phyloP scores from a whole-genome alignment of 2,113 vertebrate species.

The Sander vitreus region DNA sequence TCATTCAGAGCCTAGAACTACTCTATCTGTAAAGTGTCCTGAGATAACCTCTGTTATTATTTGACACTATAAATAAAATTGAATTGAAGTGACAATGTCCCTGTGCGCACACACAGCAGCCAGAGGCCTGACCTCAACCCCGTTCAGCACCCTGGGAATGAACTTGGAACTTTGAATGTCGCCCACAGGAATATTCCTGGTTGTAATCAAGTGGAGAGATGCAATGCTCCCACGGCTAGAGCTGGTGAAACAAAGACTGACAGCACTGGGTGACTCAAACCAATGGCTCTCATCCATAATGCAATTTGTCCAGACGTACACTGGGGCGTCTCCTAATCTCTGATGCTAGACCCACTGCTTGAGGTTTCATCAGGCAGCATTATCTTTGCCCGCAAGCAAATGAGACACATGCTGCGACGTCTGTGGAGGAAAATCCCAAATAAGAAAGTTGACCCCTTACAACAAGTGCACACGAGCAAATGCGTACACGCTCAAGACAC shows the following conservation, averaged over 20 bases:
- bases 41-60: too few species aligned
- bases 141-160: neutral
- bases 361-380: slow-evolving; percentile 64
- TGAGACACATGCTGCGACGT: slow-evolving; percentile 43
- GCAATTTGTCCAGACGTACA: slow-evolving; percentile 61
- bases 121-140: neutral
- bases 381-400: slow-evolving; percentile 52
- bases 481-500: neutral
- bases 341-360: slow-evolving; percentile 34
- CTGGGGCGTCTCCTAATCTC: slow-evolving; percentile 56
- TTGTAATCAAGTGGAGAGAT: neutral
- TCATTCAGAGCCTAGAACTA: too few species aligned
- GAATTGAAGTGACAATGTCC: neutral
- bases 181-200: neutral
- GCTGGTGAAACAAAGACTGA: slow-evolving; percentile 44
- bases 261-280: slow-evolving; percentile 12
- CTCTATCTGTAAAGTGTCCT: too few species aligned
- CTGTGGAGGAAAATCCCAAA: slow-evolving; percentile 59
- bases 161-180: neutral
- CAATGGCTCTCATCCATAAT: slow-evolving; percentile 39
- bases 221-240: neutral
- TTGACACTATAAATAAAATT: too few species aligned
- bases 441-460: slow-evolving; percentile 44
- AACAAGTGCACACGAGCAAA: slow-evolving; percentile 16
- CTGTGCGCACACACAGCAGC: neutral